Conservation (phyloP, 2,888 invertebrate genomes). For the Oscheius sp. region DNA sequence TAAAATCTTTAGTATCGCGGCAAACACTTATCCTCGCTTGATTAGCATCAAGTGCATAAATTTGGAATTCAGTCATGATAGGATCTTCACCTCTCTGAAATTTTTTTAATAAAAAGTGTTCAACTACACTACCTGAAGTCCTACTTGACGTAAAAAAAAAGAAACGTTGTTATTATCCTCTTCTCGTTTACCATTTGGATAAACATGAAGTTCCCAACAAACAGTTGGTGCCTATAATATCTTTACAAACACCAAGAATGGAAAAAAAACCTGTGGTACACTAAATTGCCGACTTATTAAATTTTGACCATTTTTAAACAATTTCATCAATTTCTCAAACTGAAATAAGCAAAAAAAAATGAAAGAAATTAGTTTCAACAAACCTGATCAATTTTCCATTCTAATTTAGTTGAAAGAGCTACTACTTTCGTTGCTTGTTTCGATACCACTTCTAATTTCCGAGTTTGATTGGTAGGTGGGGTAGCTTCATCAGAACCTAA, state of each 20-base stretch:
- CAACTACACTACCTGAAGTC: constrained; percentile 40
- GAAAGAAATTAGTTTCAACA: too few relatives aligned
- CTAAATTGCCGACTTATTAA: constrained; percentile 62
- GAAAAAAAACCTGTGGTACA: constrained; percentile 42
- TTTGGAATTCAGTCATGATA: constrained; percentile 69
- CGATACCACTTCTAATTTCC: constrained; percentile 55
- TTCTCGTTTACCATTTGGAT: constrained; percentile 69
- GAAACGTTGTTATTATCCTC: constrained; percentile 66
- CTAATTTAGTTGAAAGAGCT: constrained; percentile 62
- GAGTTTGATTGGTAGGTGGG: constrained; percentile 37
- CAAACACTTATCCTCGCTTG: constrained; percentile 62
- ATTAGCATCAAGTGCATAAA: constrained; percentile 59
- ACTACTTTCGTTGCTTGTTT: constrained; percentile 63
- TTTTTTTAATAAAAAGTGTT: constrained; percentile 1
- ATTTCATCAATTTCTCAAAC: constrained; percentile 67
- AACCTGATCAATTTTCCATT: constrained; percentile 68
- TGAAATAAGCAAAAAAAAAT: constrained; percentile 32
- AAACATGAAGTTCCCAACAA: constrained; percentile 69
- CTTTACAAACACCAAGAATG: too few relatives aligned
- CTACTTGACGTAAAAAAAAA: constrained; percentile 67
- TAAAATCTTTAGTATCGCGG: constrained; percentile 68
- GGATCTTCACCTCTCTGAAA: constrained; percentile 65
- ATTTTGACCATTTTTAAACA: constrained; percentile 65
- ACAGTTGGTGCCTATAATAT: constrained; percentile 60
- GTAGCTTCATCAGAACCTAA: constrained; percentile 42